Evolutionary conservation across 92 coral and sea anemone species (phyloP).

Genomic region (Isaurus tuberculatus): DNA sequence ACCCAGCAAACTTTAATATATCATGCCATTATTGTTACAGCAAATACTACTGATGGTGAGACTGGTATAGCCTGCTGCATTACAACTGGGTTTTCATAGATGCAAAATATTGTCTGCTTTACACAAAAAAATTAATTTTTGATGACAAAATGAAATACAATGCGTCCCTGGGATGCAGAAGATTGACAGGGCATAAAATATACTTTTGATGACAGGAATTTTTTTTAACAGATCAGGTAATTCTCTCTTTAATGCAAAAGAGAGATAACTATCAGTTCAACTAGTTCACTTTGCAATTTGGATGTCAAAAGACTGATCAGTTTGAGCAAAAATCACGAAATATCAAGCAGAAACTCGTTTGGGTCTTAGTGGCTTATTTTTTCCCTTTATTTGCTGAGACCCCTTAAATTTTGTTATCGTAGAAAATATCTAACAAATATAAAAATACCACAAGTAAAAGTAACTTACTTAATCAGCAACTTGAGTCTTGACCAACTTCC

Average conservation of each 20-base stretch:
- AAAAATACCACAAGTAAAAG: background rate
- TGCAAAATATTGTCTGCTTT: constrained; percentile 3
- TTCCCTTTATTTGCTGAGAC: background rate
- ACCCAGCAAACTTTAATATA: constrained; percentile 16
- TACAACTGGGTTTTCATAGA: constrained; percentile 7
- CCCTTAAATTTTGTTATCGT: background rate
- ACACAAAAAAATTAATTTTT: background rate
- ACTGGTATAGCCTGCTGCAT: constrained; percentile 25
- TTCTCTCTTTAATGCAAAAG: constrained; percentile 12
- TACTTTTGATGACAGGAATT: background rate
- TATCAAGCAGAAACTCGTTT: constrained; percentile 1
- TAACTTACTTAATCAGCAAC: constrained; percentile 21
- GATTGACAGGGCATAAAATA: background rate
- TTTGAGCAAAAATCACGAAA: constrained; percentile 2
- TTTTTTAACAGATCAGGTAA: constrained; percentile 13
- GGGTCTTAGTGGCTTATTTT: constrained; percentile 2
- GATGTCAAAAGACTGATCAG: constrained; percentile 13
- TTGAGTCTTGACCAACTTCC: constrained; percentile 12
- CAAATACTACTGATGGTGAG: constrained; percentile 16
- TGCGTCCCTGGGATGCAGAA: too few species aligned
- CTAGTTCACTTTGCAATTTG: constrained; percentile 7
- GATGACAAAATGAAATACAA: background rate
- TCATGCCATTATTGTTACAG: constrained; percentile 9
- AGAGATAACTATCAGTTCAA: constrained; percentile 11
- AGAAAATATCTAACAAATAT: constrained; percentile 20